Evolutionary conservation across 2,797 vertebrate genomes (phyloP), one percentile per base, ranked within the genome.

Genomic region (Sylvia borin): DNA sequence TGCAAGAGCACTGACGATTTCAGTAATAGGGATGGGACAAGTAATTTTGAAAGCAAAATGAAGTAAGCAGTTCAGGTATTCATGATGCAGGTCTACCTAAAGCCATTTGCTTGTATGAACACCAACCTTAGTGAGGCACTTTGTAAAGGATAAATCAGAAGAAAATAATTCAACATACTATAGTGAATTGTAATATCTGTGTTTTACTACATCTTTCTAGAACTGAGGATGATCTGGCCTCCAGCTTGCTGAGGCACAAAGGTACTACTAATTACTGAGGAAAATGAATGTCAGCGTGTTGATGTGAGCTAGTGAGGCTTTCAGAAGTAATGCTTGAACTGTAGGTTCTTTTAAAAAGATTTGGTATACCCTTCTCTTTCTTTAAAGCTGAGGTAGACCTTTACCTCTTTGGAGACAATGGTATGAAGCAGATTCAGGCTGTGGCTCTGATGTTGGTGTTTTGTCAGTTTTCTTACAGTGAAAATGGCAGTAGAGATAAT

Each of bases 221-320:
- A 64, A 58, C 7, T 42, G 29, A 48, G 45, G 26, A 10, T 68
- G n/a, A 38, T 32, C 17, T 75, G n/a, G 7, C 9, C 11, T 58
- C 3, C 76, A 80, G 10, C 36, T 75, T 48, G 36, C 32, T 68
- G 54, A 50, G 18, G 43, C 31, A 50, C 6, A 68, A 79, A 64
- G 19, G 8, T 72, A 3, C 55, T 50, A 9, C n/a, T 47, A n/a
- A 17, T 60, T 47, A 42, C n/a, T 47, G 51, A 81, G 42, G 50
- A 73, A 19, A 85, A 36, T 0, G 0, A 68, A 50, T 50, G 25
- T 53, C 31, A 24, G 36, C 26, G 24, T 31, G 11, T 14, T 76
- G 19, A 21, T 5, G 1, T 48, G 34, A 54, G 19, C 25, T 34
- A 36, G 22, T 0, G 0, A 73, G 57, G 29, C 13, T 77, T 92